Base-by-base conservation (phyloP, 2,113 vertebrate genomes). In the Gymnogyps californianus region DNA sequence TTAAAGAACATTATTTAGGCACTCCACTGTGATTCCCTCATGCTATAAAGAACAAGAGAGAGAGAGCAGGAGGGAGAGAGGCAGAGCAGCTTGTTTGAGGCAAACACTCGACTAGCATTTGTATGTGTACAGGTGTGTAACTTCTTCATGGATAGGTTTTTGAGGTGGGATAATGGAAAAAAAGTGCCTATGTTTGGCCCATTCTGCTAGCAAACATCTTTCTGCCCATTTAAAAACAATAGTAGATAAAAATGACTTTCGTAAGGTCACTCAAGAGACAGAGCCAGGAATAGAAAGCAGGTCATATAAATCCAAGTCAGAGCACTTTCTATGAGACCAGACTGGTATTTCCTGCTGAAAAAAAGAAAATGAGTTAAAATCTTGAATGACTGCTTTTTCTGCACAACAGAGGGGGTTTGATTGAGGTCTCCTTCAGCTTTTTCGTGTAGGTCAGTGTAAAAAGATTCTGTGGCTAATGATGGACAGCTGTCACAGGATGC, bases 221-320 rank as follows among this genome's bases (percentile, higher is more conserved):
- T 92, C 75, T 86, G 42, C 32, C 70, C 78, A 91, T 95, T 94
- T 96, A 85, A 94, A 94, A 97, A 94, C 91, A 96, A 96, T 38
- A 81, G 78, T 69, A 87, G 74, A 82, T 89, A 95, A 95, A 95
- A 82, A 93, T 88, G 6, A 91, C 91, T 96, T 94, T 83, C 75
- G 38, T 93, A 90, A 89, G 82, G 96, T 96, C 93, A 96, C 47
- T 78, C 66, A n/a, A 74, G 87, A 95, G 80, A 42, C 67, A 94
- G 76, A 92, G 70, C 52, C 93, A 96, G 58, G 81, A 96, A 96
- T 93, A 97, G 82, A 96, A 97, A 93, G 78, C 93, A 94, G 93
- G 91, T 96, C 87, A 94, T 49, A 96, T 62, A 91, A 96, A 96
- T 93, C 78, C 95, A 95, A 91, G 83, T 89, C 74, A 94, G 82